Evolutionary conservation across 2,113 vertebrate species (phyloP).

Genomic region (Erinaceus europaeus): DNA sequence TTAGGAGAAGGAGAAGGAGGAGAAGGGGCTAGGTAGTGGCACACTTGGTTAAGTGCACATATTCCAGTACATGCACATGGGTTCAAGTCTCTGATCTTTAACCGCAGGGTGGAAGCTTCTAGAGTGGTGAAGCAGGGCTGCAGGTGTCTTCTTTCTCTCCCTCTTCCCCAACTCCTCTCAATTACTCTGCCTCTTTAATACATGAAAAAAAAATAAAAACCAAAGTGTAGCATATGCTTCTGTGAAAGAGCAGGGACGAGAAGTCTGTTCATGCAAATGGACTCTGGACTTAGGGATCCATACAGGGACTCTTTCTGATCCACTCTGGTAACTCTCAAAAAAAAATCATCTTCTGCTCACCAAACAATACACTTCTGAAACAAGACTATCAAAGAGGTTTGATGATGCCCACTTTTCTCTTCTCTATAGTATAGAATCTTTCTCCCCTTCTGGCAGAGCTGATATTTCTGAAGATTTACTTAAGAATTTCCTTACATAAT

Average conservation of each 20-base stretch:
- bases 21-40: too few species aligned
- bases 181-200: too few species aligned
- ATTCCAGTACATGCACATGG: too few species aligned
- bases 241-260: not conserved
- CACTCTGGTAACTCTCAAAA: not conserved
- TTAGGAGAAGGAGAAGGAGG: too few species aligned
- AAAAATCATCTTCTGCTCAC: not conserved
- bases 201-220: too few species aligned
- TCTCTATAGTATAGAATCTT: not conserved
- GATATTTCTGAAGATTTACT: slow-evolving; percentile 5
- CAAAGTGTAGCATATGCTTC: too few species aligned
- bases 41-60: too few species aligned
- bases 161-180: not conserved
- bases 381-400: not conserved
- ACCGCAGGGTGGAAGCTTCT: too few species aligned
- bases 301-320: not conserved
- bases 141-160: too few species aligned
- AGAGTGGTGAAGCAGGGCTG: too few species aligned
- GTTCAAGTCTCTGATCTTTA: too few species aligned
- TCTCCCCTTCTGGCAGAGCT: not conserved
- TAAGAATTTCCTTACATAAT: not conserved
- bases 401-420: not conserved
- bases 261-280: accelerated
- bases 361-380: not conserved
- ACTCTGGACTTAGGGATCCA: not conserved